A percentile compares a stretch with the other conserved stretches of the same genome.
These are phyloP conservation scores for Zhuqinia jingwanae DNA, from an alignment of 2,888 invertebrate genomes.

Conservation along the genomic window DNA sequence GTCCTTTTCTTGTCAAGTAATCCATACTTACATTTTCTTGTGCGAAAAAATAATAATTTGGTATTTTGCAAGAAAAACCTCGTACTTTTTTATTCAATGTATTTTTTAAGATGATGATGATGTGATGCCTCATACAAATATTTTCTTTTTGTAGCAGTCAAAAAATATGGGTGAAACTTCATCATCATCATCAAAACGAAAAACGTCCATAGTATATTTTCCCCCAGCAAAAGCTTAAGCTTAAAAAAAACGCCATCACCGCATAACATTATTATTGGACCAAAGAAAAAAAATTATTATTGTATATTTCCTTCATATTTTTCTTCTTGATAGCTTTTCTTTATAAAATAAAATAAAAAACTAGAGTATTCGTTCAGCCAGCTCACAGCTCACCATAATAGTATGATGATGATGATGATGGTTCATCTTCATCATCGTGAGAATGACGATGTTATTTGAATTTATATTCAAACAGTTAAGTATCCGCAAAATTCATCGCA, in stretches of 20 bases:
- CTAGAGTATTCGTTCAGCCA: too few relatives aligned
- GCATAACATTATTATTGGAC: too few relatives aligned
- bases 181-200: neutral
- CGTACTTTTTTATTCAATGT: neutral
- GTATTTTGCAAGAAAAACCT: neutral
- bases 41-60: constrained; percentile 37
- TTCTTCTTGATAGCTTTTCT: constrained; percentile 34
- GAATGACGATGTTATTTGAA: constrained; percentile 8
- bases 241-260: neutral
- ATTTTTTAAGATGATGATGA: constrained; percentile 41
- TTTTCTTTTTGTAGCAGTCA: constrained; percentile 14
- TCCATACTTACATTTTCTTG: neutral
- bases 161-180: constrained; percentile 5
- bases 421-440: neutral
- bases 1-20: neutral
- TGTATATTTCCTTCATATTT: constrained; percentile 16
- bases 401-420: too few relatives aligned
- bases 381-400: too few relatives aligned
- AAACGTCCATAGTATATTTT: neutral
- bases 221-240: too few relatives aligned
- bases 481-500: constrained; percentile 64
- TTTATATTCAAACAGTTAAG: constrained; percentile 42
- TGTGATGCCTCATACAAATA: constrained; percentile 52
- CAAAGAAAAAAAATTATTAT: constrained; percentile 33
- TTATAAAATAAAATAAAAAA: neutral